Percentiles rank a stretch among this genome's conserved stretches.
These are phyloP conservation scores for Acrossocheilus fasciatus DNA, from an alignment of 2,797 vertebrate genomes.

Conservation along the genomic window DNA sequence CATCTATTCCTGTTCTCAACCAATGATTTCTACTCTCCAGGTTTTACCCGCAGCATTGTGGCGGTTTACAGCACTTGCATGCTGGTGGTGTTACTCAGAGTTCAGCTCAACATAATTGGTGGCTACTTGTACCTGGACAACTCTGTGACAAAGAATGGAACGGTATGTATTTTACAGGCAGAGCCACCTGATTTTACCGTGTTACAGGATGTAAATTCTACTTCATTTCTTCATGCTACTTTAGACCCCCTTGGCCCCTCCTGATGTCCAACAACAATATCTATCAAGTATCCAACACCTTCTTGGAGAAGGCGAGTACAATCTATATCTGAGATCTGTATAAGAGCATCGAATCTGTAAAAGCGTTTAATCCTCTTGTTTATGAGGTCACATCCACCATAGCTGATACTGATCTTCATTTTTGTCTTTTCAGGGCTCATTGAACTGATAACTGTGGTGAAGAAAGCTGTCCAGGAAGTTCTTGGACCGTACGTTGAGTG, in stretches of 20 bases:
- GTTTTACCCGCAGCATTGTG: constrained; percentile 93
- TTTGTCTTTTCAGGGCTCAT: constrained; percentile 81
- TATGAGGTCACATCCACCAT: background rate
- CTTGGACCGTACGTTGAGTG: constrained; percentile 83
- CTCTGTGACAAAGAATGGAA: constrained; percentile 83
- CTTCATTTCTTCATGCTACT: background rate
- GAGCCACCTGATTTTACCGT: background rate
- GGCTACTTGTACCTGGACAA: constrained; percentile 98
- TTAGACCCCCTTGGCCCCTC: constrained; percentile 87
- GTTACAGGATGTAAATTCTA: background rate
- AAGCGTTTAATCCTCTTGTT: background rate
- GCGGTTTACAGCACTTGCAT: constrained; percentile 96
- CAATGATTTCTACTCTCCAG: constrained; percentile 68
- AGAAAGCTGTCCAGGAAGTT: constrained; percentile 89
- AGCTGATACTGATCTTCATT: background rate
- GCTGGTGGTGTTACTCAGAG: constrained; percentile 91
- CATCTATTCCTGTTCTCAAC: background rate
- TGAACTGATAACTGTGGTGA: constrained; percentile 90
- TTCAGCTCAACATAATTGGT: constrained; percentile 96
- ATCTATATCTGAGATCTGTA: background rate
- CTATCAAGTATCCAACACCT: constrained; percentile 97
- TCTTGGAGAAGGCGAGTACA: constrained; percentile 88
- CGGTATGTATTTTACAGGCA: constrained; percentile 73
- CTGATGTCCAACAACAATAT: constrained; percentile 97
- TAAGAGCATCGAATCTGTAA: background rate